A percentile compares a stretch with the other conserved stretches of the same genome.
Conservation (phyloP, 2,888 invertebrate genomes). For the Agonum fuliginosum region DNA sequence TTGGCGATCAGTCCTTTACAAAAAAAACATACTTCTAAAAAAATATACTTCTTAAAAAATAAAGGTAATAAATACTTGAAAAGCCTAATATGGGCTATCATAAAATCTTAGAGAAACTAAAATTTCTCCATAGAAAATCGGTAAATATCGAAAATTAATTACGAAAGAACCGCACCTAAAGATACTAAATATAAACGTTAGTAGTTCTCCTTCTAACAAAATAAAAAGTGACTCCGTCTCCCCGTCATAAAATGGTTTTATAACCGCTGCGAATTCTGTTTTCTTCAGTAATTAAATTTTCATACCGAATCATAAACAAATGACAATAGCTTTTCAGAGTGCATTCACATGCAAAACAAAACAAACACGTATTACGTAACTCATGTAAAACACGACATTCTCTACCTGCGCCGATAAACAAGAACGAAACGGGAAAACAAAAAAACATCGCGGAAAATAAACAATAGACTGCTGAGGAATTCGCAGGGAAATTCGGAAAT, state of each 20-base stretch:
- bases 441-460: conserved; percentile 20
- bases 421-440: background rate
- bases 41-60: no score
- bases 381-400: conserved; percentile 18
- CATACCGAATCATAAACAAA: conserved; percentile 37
- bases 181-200: no score
- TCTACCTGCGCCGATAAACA: conserved; percentile 30
- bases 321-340: conserved; percentile 38
- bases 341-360: conserved; percentile 43
- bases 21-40: no score
- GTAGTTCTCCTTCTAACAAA: no score
- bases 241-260: background rate
- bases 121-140: conserved; percentile 23
- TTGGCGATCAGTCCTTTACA: no score
- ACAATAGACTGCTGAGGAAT: background rate
- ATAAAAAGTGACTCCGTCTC: no score
- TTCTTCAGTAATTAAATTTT: conserved; percentile 24
- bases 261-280: background rate
- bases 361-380: conserved; percentile 38
- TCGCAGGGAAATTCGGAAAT: conserved; percentile 20
- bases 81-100: background rate
- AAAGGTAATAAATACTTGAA: background rate
- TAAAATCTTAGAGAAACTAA: conserved; percentile 3
- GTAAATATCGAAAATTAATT: conserved; percentile 16
- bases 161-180: conserved; percentile 31